Base-by-base conservation (phyloP, 2,113 vertebrate genomes). In the Daubentonia madagascariensis region DNA sequence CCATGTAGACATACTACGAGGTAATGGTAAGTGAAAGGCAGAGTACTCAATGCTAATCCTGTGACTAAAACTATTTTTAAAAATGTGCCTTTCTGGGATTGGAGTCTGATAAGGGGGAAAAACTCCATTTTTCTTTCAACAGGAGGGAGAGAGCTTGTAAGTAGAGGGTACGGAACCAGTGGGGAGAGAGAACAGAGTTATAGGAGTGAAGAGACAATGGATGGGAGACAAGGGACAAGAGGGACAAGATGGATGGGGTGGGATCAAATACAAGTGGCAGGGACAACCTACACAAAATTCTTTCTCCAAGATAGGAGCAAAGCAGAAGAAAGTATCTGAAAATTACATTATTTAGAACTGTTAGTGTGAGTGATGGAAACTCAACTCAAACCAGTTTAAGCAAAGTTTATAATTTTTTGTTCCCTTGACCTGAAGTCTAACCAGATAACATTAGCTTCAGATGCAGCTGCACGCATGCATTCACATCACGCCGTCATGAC, bases 51-150 rank as follows among this genome's bases (percentile, higher is more conserved):
- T 80, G 94, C 63, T 87, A 85, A 89, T 50, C 18, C 28, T 20
- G 28, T 91, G 67, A 86, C 79, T 88, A 73, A 94, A 97, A 50
- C 8, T 76, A 32, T 50, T 87, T 88, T 86, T 43, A 25, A 91
- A 93, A 95, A 78, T 28, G 43, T 91, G 18, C 4, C 35, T 80
- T 70, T 89, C 35, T 87, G 43, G 70, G 78, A 90, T 45, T 96
- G 40, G 32, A 86, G 59, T 70, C 43, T 96, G 25, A 14, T 61
- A 43, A 63, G 16, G 5, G 9, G 5, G 1, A 23, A 90, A 84
- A 73, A 5, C n/a, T 5, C 73, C 76, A 52, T 48, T 65, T 75
- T 81, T 95, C 52, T 65, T 30, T 81, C 43, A 63, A 70, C 37
- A 91, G 37, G 73, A 70, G 57, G 11, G 23, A 92, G 59, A 88